Percentiles rank a stretch among this genome's conserved stretches.
Conservation (phyloP, 1,140 invertebrate genomes). For the Apis cerana region DNA sequence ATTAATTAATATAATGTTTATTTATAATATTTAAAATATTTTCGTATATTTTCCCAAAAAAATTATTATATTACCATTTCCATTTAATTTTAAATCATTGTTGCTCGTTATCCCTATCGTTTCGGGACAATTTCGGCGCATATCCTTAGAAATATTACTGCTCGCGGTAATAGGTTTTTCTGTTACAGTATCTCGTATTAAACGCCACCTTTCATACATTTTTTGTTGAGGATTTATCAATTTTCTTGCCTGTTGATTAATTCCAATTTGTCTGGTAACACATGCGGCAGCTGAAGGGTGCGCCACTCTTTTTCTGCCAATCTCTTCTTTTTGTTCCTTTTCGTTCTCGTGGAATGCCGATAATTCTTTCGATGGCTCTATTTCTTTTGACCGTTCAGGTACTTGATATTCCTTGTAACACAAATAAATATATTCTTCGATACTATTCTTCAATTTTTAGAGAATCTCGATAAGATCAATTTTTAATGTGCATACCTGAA, state of each 20-base stretch:
- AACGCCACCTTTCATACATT: slow-evolving; percentile 78
- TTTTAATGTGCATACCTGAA: slow-evolving; percentile 81
- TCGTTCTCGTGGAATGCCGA: slow-evolving; percentile 41
- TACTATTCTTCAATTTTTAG: background rate
- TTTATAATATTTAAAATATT: background rate
- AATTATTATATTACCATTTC: slow-evolving; percentile 65
- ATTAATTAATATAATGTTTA: background rate
- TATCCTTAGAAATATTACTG: background rate
- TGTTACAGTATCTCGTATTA: slow-evolving; percentile 69
- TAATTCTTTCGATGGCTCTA: slow-evolving; percentile 51
- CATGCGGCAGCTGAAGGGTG: slow-evolving; percentile 73
- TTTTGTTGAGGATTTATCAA: slow-evolving; percentile 73
- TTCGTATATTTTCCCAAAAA: background rate
- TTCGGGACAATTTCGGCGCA: background rate
- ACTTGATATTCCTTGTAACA: slow-evolving; percentile 76
- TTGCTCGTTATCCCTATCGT: slow-evolving; percentile 1
- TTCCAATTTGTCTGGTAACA: slow-evolving; percentile 61
- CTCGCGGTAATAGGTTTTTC: slow-evolving; percentile 60
- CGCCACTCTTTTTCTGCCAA: slow-evolving; percentile 74
- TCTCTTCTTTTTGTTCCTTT: slow-evolving; percentile 71
- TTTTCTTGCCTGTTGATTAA: slow-evolving; percentile 70
- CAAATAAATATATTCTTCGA: background rate
- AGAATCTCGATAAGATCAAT: background rate
- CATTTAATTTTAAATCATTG: slow-evolving; percentile 69
- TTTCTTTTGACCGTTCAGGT: slow-evolving; percentile 70